phyloP scores from a whole-genome alignment of 2,888 invertebrate species.

The Drosophila monieri region DNA sequence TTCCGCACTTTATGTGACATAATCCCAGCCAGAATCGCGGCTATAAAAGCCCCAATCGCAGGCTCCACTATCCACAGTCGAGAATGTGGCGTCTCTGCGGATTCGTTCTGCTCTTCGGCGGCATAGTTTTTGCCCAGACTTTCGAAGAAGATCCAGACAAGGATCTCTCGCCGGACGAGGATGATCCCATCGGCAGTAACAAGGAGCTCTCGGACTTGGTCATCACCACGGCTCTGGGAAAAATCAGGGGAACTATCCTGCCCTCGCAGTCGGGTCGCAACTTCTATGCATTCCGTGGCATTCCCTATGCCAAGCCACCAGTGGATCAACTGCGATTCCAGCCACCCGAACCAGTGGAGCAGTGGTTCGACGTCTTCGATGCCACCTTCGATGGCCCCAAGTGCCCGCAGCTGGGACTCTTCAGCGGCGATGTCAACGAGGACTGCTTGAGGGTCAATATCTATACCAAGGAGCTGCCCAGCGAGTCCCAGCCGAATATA shows the following conservation, averaged over 20 bases:
- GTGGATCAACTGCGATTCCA: conserved; percentile 79
- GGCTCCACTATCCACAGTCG: conserved; percentile 52
- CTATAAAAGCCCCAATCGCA: conserved; percentile 62
- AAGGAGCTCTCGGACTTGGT: conserved; percentile 82
- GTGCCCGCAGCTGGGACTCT: conserved; percentile 84
- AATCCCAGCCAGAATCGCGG: conserved; percentile 34
- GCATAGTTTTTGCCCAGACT: conserved; percentile 9
- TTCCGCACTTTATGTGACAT: conserved; percentile 61
- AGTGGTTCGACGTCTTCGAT: conserved; percentile 85
- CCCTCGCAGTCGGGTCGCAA: conserved; percentile 80
- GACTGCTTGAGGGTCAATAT: conserved; percentile 87
- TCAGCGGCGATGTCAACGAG: conserved; percentile 84
- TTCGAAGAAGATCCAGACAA: conserved; percentile 39
- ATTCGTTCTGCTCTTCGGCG: conserved; percentile 31
- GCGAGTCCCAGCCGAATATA: conserved; percentile 70
- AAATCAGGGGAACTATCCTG: conserved; percentile 82
- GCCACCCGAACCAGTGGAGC: conserved; percentile 84
- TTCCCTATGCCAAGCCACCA: conserved; percentile 83
- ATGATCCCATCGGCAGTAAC: conserved; percentile 68
- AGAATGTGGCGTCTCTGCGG: conserved; percentile 53
- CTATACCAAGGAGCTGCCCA: conserved; percentile 84
- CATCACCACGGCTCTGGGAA: conserved; percentile 82
- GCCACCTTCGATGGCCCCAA: conserved; percentile 86
- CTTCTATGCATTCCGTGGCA: conserved; percentile 83
- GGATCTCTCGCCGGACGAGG: conserved; percentile 28